A percentile compares a stretch with the other conserved stretches of the same genome.
Evolutionary conservation across 2,113 vertebrate species (phyloP).

Genomic region (Scytalopus superciliaris): DNA sequence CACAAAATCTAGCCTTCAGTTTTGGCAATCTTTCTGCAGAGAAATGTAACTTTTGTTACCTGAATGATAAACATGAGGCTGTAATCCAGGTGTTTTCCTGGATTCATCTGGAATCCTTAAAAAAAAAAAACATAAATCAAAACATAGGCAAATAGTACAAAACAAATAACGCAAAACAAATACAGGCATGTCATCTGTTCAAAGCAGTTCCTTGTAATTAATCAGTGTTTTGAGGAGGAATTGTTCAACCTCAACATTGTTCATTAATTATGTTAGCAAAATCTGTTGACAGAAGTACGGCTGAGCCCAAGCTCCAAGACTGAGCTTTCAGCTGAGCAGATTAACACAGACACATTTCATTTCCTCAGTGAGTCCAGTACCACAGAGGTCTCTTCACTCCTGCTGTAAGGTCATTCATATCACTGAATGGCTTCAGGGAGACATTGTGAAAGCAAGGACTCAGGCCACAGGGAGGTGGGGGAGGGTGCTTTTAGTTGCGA

Average conservation of each 20-base stretch:
- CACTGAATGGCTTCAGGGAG: not conserved
- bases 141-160: not conserved
- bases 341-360: not conserved
- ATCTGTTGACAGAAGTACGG: not conserved
- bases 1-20: not conserved
- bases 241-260: constrained; percentile 9
- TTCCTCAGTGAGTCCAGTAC: not conserved
- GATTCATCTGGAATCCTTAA: not conserved
- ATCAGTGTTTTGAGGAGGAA: constrained; percentile 29
- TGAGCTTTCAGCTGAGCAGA: not conserved
- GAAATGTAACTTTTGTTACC: not conserved
- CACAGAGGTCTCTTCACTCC: not conserved
- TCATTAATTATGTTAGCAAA: constrained; percentile 31
- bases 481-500: not conserved
- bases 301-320: not conserved
- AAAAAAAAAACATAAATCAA: not conserved
- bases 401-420: not conserved
- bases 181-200: not conserved
- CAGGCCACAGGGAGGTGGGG: not conserved
- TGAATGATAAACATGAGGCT: not conserved
- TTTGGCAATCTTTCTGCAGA: not conserved
- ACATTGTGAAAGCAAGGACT: not conserved
- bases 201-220: constrained; percentile 27
- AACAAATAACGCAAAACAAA: not conserved
- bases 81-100: not conserved